Base-by-base conservation (phyloP, 2,888 invertebrate genomes). In the Perizoma flavofasciatum region DNA sequence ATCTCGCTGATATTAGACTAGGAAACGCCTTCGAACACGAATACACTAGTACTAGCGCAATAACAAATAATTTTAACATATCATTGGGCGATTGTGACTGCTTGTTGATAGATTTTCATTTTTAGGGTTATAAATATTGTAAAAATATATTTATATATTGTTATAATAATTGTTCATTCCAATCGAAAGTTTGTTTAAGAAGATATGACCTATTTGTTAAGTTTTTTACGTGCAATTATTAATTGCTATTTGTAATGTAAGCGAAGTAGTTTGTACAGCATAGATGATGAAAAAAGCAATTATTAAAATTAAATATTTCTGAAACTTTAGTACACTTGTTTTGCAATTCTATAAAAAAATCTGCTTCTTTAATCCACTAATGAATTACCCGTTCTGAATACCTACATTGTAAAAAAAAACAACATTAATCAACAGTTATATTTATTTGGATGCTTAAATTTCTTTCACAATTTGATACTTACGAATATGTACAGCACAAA, bases 181-280 rank as follows among this genome's bases (percentile, higher is more conserved):
- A 92, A 88, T 88, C 85, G 88, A 92, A 90, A 85, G 90, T 89
- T 92, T n/a, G n/a, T n/a, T n/a, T n/a, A n/a, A n/a, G 88, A 91
- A 86, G 84, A 79, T 90, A 91, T 22, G 22, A 22, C 82, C 84
- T 92, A 90, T 89, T 92, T 91, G 90, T 92, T 92, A 92, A 92
- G 92, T 92, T 92, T 92, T 92, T 92, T 92, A 92, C 92, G 92
- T 92, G 92, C 92, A 92, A 92, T 92, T 92, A 91, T 92, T 92
- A 90, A 92, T 91, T 91, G 92, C 92, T 92, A 92, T 90, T 89
- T 88, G 55, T 71, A 91, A 89, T 91, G 86, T 92, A 92, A 92
- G 92, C 90, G 81, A 89, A 83, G 87, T 92, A 92, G 92, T 89
- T 88, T 92, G 90, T 92, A 92, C 89, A 91, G 92, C 92, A 87